Conservation (phyloP, 2,888 invertebrate species). For the Marasmarcha lunaedactyla region DNA sequence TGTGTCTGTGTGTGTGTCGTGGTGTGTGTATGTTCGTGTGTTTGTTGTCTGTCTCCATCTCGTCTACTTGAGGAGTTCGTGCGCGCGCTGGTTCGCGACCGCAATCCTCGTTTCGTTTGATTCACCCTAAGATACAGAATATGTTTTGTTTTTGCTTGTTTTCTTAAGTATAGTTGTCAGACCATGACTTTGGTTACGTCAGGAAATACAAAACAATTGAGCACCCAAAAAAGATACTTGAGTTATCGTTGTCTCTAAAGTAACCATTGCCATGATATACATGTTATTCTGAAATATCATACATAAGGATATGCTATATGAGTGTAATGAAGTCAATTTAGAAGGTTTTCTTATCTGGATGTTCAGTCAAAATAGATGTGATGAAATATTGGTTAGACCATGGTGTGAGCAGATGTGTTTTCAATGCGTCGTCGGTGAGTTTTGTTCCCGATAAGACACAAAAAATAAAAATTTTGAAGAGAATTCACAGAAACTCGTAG, state of each 20-base stretch:
- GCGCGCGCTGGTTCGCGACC: conserved; percentile 96
- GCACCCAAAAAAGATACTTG: no score
- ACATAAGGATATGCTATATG: no score
- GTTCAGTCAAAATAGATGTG: conserved; percentile 26
- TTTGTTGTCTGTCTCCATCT: conserved; percentile 36
- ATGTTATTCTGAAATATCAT: neutral
- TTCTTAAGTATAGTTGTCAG: neutral
- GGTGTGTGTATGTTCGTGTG: conserved; percentile 21
- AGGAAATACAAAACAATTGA: neutral
- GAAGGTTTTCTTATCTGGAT: neutral
- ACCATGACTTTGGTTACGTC: neutral
- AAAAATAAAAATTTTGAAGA: conserved; percentile 35
- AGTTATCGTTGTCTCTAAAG: conserved; percentile 5
- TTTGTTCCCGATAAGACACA: conserved; percentile 26
- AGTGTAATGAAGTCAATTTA: neutral
- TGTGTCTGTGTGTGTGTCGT: conserved; percentile 28
- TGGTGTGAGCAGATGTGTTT: conserved; percentile 29
- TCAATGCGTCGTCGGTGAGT: conserved; percentile 24
- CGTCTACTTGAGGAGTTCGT: conserved; percentile 93
- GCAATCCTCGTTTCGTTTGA: conserved; percentile 96
- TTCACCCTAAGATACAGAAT: conserved; percentile 73
- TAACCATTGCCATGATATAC: conserved; percentile 6
- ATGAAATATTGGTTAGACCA: conserved; percentile 10
- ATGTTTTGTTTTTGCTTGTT: conserved; percentile 35
- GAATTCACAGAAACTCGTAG: conserved; percentile 21